Evolutionary conservation across 2,888 invertebrate species (phyloP).

Genomic region (Molorchus minor): DNA sequence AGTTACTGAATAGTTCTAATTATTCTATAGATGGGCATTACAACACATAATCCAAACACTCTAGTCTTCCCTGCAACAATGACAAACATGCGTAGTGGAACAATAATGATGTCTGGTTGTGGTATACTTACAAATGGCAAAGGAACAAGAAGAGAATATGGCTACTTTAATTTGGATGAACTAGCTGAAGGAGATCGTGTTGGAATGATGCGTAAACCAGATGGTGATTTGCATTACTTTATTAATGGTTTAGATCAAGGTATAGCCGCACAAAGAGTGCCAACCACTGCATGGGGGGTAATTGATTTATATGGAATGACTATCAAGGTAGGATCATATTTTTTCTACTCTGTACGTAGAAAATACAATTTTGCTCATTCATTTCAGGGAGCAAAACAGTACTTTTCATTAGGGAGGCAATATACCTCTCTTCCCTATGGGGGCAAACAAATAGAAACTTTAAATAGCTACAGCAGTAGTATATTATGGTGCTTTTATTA

Average conservation of each 20-base stretch:
- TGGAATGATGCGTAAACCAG: conserved; percentile 87
- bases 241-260: conserved; percentile 95
- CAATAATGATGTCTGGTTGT: conserved; percentile 97
- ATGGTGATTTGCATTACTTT: conserved; percentile 89
- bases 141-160: conserved; percentile 91
- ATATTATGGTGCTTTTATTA: too few relatives aligned
- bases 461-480: too few relatives aligned
- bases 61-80: conserved; percentile 95
- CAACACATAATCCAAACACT: conserved; percentile 89
- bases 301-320: conserved; percentile 96
- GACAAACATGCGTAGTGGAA: conserved; percentile 94
- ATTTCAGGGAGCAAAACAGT: too few relatives aligned
- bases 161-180: conserved; percentile 93
- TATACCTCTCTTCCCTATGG: too few relatives aligned
- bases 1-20: neutral
- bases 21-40: conserved; percentile 79
- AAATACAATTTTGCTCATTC: too few relatives aligned
- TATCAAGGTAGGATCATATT: conserved; percentile 69
- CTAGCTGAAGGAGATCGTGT: conserved; percentile 92
- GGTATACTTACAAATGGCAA: conserved; percentile 97
- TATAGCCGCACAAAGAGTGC: conserved; percentile 84
- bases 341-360: neutral
- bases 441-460: too few relatives aligned
- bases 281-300: conserved; percentile 88
- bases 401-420: too few relatives aligned